Evolutionary conservation across 2,113 vertebrate species (phyloP), one percentile per base, ranked within the genome.

Genomic region (Prionailurus bengalensis): DNA sequence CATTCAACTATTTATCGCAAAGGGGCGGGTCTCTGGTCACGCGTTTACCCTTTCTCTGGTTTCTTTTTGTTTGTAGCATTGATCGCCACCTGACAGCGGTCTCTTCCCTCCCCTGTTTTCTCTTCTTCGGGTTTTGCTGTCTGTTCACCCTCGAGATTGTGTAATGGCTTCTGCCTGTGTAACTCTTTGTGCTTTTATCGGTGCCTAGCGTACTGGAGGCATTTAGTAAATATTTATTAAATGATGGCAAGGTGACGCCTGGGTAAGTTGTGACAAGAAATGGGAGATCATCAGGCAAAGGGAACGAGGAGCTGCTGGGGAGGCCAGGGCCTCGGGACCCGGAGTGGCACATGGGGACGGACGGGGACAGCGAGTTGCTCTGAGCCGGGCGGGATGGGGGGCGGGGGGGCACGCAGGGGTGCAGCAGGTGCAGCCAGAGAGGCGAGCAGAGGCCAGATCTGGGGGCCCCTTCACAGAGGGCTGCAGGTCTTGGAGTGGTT

Each of bases 111-210:
- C 51, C 4, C 10, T 16, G 66, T 39, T 2, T 19, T 45, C 73
- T 36, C 1, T 5, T n/a, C 63, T 39, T 55, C 2, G 31, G n/a
- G 25, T 73, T 13, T 17, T 70, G 45, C 25, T 39, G 23, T 42
- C 3, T 27, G 3, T 33, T 79, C 16, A 2, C 23, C 9, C 8
- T 1, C 51, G 31, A 11, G 76, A 11, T 5, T 7, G 0, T 7
- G 0, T 6, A 58, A 14, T 3, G 68, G 58, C 17, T 33, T 36
- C 42, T 17, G 78, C 25, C 66, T 83, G 27, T 45, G 33, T 42
- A 14, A 7, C 25, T 68, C 4, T 45, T 45, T 36, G 21, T 89
- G 55, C 36, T 55, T 19, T 31, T 9, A 0, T 65, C 3, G 21
- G 36, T 8, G 6, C 29, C 66, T 6, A 0, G 15, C 80, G 12